Evolutionary conservation across 1,140 invertebrate species (phyloP).

Genomic region (Limonius californicus): DNA sequence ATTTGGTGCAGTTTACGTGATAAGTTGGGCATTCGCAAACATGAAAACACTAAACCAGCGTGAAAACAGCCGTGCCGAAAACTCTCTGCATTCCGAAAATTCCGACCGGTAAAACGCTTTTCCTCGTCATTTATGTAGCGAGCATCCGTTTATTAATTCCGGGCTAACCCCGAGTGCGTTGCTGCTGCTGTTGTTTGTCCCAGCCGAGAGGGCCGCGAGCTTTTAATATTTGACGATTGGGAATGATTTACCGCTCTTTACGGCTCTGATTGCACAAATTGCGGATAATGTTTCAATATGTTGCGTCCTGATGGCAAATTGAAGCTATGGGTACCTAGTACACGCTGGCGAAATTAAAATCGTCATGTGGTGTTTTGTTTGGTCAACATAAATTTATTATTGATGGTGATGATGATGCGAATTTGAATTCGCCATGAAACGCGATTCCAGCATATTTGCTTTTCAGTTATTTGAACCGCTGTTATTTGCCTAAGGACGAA

Average conservation of each 20-base stretch:
- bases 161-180: background rate
- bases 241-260: constrained; percentile 8
- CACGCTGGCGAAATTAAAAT: background rate
- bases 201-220: background rate
- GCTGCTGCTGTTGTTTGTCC: background rate
- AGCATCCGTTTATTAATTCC: constrained; percentile 7
- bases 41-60: background rate
- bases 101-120: constrained; percentile 3
- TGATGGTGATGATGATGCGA: background rate
- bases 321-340: background rate
- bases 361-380: constrained; percentile 2
- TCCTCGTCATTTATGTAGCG: constrained; percentile 4
- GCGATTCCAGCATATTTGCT: too few species aligned
- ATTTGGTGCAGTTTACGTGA: too few species aligned
- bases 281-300: constrained; percentile 8
- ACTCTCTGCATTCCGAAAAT: background rate
- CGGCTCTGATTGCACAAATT: constrained; percentile 1
- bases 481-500: too few species aligned
- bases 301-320: constrained; percentile 6
- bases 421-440: too few species aligned
- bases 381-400: constrained; percentile 2
- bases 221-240: constrained; percentile 9
- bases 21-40: too few species aligned
- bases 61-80: background rate
- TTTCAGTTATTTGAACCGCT: too few species aligned